Conservation (phyloP, 2,113 vertebrate species). For the Hepsetus odoe region DNA sequence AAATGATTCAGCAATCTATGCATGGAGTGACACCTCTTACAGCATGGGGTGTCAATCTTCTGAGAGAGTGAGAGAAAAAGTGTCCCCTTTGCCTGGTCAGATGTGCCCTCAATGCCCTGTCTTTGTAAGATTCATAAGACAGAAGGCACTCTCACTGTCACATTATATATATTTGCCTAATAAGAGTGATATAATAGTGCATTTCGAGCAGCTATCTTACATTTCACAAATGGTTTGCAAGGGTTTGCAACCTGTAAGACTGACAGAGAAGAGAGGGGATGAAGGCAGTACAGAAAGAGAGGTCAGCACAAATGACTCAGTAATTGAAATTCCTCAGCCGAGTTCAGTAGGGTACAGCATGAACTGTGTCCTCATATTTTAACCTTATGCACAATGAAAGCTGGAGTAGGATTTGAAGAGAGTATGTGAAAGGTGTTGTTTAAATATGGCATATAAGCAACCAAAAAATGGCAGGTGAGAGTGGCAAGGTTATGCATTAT, state of each 20-base stretch:
- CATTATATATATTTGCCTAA: slow-evolving; percentile 50
- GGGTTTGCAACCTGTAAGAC: slow-evolving; percentile 42
- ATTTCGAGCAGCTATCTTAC: slow-evolving; percentile 57
- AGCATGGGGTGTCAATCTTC: not conserved
- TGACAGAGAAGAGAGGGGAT: slow-evolving; percentile 51
- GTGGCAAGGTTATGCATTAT: no score
- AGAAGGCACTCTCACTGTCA: slow-evolving; percentile 57
- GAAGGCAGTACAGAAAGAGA: slow-evolving; percentile 5
- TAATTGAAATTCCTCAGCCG: slow-evolving; percentile 46
- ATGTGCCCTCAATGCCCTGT: slow-evolving; percentile 17
- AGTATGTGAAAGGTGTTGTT: not conserved
- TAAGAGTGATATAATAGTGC: slow-evolving; percentile 60
- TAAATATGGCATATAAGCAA: not conserved
- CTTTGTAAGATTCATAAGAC: slow-evolving; percentile 23
- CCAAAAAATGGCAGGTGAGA: no score
- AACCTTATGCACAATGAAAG: slow-evolving; percentile 5
- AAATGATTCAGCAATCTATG: slow-evolving; percentile 67
- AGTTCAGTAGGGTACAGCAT: slow-evolving; percentile 25
- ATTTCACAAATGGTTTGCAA: slow-evolving; percentile 60
- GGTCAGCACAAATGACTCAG: slow-evolving; percentile 45
- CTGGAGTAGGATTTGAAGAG: slow-evolving; percentile 1
- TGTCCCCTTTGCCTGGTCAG: slow-evolving; percentile 58
- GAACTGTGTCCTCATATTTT: not conserved
- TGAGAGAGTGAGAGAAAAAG: not conserved
- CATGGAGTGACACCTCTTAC: slow-evolving; percentile 50